Evolutionary conservation across 2,888 invertebrate genomes (phyloP), one percentile per base, ranked within the genome.

Genomic region (Ophion slaviceki): DNA sequence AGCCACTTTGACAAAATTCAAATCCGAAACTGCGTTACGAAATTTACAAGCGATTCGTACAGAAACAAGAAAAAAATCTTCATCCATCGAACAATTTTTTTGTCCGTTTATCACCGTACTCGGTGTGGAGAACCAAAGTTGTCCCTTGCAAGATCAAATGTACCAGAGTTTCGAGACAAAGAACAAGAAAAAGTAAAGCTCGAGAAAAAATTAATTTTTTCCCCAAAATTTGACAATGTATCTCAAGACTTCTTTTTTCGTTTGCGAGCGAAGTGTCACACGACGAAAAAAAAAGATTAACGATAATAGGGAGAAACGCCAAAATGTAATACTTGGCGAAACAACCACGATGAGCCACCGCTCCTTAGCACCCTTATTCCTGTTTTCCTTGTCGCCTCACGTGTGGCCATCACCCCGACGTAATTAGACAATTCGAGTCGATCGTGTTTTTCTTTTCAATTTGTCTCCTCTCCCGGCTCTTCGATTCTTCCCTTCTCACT

Each of bases 311-410:
- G 36, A 28, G 36, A 68, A 70, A 67, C 64, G 24, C 20, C 71
- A 57, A 81, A 78, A 78, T 78, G 40, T n/a, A 78, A 75, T 53
- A 72, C 70, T 77, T 72, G 76, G 57, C 74, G 68, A 82, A 82
- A 82, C 68, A 86, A 86, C 64, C 82, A 74, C 71, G 80, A 85
- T 72, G 82, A 85, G 82, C 76, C 59, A 57, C 36, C 76, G 72
- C 71, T 74, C 76, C 83, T 72, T 86, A 86, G 86, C 83, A 86
- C 86, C 86, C 77, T 81, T 75, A 68, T 75, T 68, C 36, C 76
- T 68, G 59, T 77, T 76, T 76, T 70, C 45, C 40, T 47, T 45
- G 40, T 67, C 59, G 40, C 71, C 61, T 36, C 59, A 68, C 57
- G 47, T 71, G 24, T 5, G 20, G 20, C 14, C 62, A 17, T 53